Conservation (phyloP, 2,888 invertebrate species). For the Diaperis boleti region DNA sequence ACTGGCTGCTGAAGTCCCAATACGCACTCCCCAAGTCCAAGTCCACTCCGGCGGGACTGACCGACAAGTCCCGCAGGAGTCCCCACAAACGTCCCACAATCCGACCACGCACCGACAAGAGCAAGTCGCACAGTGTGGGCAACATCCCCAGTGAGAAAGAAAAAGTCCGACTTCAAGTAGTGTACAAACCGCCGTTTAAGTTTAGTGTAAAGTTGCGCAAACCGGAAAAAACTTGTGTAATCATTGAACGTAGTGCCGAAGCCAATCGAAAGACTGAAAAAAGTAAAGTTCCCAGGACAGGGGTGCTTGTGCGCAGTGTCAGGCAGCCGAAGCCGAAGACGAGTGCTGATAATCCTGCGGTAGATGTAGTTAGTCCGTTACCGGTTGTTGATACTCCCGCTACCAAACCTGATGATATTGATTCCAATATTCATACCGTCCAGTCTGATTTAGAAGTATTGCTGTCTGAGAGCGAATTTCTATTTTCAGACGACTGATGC, state of each 20-base stretch:
- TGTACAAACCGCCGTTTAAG: constrained; percentile 89
- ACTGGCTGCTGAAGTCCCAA: constrained; percentile 84
- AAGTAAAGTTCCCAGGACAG: constrained; percentile 62
- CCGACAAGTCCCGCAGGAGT: constrained; percentile 70
- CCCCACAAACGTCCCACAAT: constrained; percentile 65
- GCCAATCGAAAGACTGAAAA: constrained; percentile 54
- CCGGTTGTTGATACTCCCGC: constrained; percentile 45
- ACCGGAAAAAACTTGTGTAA: constrained; percentile 76
- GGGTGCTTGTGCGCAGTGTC: constrained; percentile 66
- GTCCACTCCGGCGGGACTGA: constrained; percentile 83
- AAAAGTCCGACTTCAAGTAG: constrained; percentile 84
- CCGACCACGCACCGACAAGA: constrained; percentile 69
- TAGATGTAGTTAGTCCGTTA: constrained; percentile 46
- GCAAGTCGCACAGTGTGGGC: constrained; percentile 75
- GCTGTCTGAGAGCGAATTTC: constrained; percentile 71
- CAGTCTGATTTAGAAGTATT: constrained; percentile 73
- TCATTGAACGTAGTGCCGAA: constrained; percentile 71
- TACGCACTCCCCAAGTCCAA: constrained; percentile 83
- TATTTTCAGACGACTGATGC: constrained; percentile 68
- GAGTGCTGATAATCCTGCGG: constrained; percentile 48
- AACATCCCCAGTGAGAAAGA: constrained; percentile 73
- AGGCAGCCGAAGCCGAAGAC: constrained; percentile 48
- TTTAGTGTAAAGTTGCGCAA: constrained; percentile 85
- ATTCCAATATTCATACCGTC: constrained; percentile 73
- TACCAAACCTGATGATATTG: constrained; percentile 63